Evolutionary conservation across 2,113 vertebrate species (phyloP), one percentile per base, ranked within the genome.

Genomic region (Gasterosteus nipponicus): DNA sequence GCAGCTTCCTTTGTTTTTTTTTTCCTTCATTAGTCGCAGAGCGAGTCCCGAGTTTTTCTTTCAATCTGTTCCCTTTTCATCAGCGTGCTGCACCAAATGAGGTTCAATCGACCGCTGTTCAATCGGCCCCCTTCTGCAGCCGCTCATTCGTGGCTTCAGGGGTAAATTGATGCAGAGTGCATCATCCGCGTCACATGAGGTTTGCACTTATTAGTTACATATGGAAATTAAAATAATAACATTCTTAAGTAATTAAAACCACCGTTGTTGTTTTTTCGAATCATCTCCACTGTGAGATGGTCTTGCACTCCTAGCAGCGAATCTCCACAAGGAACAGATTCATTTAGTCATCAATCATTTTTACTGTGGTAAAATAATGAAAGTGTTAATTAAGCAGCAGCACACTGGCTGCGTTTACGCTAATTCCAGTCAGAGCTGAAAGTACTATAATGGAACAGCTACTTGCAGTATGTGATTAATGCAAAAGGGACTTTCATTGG

Each of bases 61-160:
- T 66, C 35, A 74, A 38, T 71, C n/a, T 69, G 47, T 16, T 46
- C 11, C 62, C 59, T 66, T 53, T 75, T 59, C 67, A 85, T 75
- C 75, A 76, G 85, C 41, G 7, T 49, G 41, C 68, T 56, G 29
- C 33, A 73, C 60, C 26, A 33, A 47, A 39, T 39, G 59, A 49
- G 61, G 70, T 75, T 81, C 73, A 68, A 69, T 89, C 68, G 73
- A 70, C 31, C 68, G 61, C 44, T 39, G 19, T 85, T 91, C 79
- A n/a, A 76, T 69, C 74, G 84, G 73, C 11, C 31, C 58, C 16
- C 73, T 16, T 33, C 49, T 69, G 72, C 38, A 66, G 69, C n/a
- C 3, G 7, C 69, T 63, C 29, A 41, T 68, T 51, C 41, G 19
- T 59, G 10, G 56, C 72, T 54, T 63, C 33, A 5, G 75, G 72